Percentiles rank a stretch among this genome's conserved stretches.
Conservation (phyloP, 2,888 invertebrate genomes). For the Xestia c-nigrum region DNA sequence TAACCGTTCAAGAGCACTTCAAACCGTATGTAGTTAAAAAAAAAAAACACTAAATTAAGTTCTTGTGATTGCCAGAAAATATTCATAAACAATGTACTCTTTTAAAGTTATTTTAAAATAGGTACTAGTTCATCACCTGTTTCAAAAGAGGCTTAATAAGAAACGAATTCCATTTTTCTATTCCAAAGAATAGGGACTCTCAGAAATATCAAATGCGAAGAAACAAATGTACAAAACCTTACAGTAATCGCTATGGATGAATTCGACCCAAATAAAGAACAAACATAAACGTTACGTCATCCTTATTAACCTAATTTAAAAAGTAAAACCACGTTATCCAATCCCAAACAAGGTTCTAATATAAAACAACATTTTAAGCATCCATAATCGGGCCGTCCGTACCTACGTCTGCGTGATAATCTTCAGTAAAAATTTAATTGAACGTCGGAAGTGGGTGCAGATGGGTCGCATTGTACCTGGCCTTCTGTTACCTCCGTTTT, state of each 20-base stretch:
- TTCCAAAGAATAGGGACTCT: neutral
- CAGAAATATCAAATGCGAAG: neutral
- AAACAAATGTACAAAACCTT: neutral
- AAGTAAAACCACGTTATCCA: constrained; percentile 43
- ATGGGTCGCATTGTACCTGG: constrained; percentile 83
- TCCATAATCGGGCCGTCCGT: constrained; percentile 64
- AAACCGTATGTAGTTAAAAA: constrained; percentile 16
- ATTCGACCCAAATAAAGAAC: neutral
- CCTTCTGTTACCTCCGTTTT: constrained; percentile 64
- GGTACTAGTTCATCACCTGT: neutral
- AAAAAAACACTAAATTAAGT: constrained; percentile 27
- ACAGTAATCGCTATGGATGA: neutral
- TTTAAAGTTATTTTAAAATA: neutral
- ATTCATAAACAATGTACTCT: neutral
- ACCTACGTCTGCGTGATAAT: constrained; percentile 87
- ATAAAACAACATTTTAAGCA: constrained; percentile 54
- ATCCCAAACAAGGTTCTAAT: constrained; percentile 46
- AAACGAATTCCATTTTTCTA: no score
- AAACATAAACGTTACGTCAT: constrained; percentile 1
- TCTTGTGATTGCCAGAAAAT: constrained; percentile 5
- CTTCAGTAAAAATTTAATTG: constrained; percentile 90
- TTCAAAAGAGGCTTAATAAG: no score
- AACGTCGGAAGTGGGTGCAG: constrained; percentile 86
- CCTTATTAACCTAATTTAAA: constrained; percentile 33
- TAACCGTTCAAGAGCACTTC: constrained; percentile 50